Conservation (phyloP, 2,888 invertebrate genomes). For the Thalpophila matura region DNA sequence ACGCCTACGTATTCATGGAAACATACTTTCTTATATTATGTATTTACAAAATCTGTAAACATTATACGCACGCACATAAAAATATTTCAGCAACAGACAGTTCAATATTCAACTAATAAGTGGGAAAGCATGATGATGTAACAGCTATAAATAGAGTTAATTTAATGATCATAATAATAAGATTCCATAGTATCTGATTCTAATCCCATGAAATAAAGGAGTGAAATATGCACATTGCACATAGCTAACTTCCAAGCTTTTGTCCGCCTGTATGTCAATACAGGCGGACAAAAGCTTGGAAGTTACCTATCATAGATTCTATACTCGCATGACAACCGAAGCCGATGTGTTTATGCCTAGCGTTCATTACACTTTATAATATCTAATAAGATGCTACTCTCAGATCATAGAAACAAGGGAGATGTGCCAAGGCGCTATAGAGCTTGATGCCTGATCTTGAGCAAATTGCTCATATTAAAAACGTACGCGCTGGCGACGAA, state of each 20-base stretch:
- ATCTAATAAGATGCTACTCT: no score
- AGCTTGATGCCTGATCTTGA: no score
- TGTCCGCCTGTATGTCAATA: background rate
- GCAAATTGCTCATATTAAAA: no score
- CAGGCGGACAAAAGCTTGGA: no score
- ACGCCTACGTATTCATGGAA: slow-evolving; percentile 14
- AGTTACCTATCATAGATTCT: slow-evolving; percentile 19
- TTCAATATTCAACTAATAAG: background rate
- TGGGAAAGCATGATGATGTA: no score
- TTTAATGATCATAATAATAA: background rate
- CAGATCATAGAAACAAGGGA: no score
- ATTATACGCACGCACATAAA: slow-evolving; percentile 12
- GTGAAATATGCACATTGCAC: background rate
- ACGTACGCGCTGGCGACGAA: no score
- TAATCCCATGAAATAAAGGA: background rate
- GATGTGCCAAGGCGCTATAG: no score
- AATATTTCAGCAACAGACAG: slow-evolving; percentile 5
- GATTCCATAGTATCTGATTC: background rate
- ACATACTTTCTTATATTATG: slow-evolving; percentile 7
- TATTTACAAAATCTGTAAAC: slow-evolving; percentile 14
- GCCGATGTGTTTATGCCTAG: slow-evolving; percentile 13
- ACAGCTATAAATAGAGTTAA: background rate
- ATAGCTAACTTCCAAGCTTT: background rate
- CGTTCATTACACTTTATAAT: slow-evolving; percentile 13
- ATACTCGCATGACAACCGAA: slow-evolving; percentile 5